phyloP scores from a whole-genome alignment of 2,113 vertebrate species.

The Mobula birostris region DNA sequence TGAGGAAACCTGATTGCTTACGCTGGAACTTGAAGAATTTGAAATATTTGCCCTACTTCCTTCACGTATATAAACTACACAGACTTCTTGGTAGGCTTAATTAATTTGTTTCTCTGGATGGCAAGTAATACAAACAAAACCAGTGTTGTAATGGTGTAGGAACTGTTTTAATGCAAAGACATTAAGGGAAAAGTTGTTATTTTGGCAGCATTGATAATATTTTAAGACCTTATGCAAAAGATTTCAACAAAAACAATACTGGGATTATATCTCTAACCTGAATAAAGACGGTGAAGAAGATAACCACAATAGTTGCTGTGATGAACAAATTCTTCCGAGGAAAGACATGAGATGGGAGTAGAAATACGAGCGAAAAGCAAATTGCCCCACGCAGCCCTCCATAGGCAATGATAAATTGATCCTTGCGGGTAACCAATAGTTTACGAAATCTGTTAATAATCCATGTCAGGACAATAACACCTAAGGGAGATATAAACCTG shows the following conservation, averaged over 20 bases:
- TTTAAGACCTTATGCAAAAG: slow-evolving; percentile 12
- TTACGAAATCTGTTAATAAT: slow-evolving; percentile 94
- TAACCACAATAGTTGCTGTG: slow-evolving; percentile 82
- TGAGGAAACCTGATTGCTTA: not conserved
- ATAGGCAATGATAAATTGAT: slow-evolving; percentile 92
- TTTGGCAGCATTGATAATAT: not conserved
- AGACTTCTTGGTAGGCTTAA: not conserved
- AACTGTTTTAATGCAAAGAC: not conserved
- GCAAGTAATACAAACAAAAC: not conserved
- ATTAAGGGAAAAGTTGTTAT: not conserved
- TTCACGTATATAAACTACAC: not conserved
- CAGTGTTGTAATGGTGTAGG: not conserved
- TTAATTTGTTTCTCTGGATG: not conserved
- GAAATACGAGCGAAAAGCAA: slow-evolving; percentile 87
- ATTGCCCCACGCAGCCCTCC: slow-evolving; percentile 89
- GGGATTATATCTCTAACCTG: slow-evolving; percentile 59
- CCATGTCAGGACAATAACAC: slow-evolving; percentile 83
- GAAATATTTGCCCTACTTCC: not conserved
- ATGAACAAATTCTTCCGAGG: slow-evolving; percentile 79
- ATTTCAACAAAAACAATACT: not conserved
- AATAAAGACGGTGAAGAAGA: slow-evolving; percentile 92
- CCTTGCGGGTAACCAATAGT: slow-evolving; percentile 85
- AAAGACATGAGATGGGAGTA: slow-evolving; percentile 75
- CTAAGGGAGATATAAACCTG: slow-evolving; percentile 51
- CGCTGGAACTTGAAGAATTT: not conserved